Conservation (phyloP, 2,888 invertebrate species). For the Caenorhabditis sp. region DNA sequence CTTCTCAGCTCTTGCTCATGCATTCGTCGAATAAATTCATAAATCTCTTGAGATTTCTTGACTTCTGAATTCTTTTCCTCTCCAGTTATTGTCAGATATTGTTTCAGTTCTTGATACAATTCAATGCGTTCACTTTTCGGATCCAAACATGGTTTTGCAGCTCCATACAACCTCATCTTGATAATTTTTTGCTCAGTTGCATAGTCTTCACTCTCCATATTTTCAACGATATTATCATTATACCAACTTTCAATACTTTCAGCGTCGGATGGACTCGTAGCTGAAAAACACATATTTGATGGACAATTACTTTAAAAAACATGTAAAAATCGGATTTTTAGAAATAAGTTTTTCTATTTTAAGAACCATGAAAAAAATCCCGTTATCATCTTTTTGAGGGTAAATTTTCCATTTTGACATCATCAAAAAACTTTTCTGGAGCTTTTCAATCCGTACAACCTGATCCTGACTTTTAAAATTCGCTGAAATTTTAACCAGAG, state of each 20-base stretch:
- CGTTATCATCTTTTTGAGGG: no score
- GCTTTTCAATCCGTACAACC: no score
- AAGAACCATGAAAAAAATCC: no score
- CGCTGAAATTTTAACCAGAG: no score
- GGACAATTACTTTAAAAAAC: no score
- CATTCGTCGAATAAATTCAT: neutral
- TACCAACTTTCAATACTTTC: neutral
- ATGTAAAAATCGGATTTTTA: no score
- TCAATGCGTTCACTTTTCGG: neutral
- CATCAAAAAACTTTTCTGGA: no score
- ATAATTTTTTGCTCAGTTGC: slow-evolving; percentile 13
- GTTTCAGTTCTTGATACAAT: slow-evolving; percentile 10
- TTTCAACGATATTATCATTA: slow-evolving; percentile 8
- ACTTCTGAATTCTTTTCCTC: neutral
- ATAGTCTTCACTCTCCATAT: slow-evolving; percentile 7
- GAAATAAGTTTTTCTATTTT: no score
- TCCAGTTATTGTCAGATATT: neutral
- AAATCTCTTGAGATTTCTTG: neutral
- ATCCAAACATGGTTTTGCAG: neutral
- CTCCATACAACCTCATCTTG: slow-evolving; percentile 1
- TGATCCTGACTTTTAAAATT: no score
- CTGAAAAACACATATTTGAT: no score
- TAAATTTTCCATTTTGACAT: no score
- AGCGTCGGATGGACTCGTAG: neutral
- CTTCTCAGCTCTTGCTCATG: neutral